Percentiles rank a stretch among this genome's conserved stretches.
Conservation (phyloP, 2,888 invertebrate genomes). For the Ectropis crepuscularia region DNA sequence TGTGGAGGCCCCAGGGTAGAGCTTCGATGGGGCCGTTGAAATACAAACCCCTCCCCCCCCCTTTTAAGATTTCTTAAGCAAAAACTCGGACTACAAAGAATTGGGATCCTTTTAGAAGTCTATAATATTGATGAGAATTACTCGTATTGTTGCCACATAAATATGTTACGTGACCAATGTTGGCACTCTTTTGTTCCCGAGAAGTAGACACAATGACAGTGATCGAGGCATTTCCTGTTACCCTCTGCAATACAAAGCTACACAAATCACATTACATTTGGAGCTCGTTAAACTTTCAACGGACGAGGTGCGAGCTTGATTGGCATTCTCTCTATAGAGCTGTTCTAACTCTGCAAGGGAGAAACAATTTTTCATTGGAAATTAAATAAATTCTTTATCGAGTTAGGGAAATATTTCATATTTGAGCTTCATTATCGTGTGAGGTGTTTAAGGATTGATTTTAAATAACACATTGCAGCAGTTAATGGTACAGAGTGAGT, state of each 20-base stretch:
- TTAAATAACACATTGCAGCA: no score
- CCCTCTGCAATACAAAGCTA: constrained; percentile 55
- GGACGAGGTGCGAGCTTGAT: constrained; percentile 56
- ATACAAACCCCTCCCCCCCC: no score
- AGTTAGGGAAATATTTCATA: constrained; percentile 5
- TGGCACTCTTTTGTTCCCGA: constrained; percentile 6
- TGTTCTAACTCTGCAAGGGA: constrained; percentile 43
- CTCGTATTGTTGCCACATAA: no score
- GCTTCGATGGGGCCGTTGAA: no score
- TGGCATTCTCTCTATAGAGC: constrained; percentile 56
- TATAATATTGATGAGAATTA: no score
- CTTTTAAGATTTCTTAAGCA: no score
- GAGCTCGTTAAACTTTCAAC: constrained; percentile 71
- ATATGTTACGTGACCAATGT: background rate
- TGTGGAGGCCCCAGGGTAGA: no score
- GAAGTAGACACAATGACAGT: constrained; percentile 9
- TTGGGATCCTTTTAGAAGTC: no score
- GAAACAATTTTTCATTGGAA: constrained; percentile 39
- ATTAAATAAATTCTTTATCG: constrained; percentile 34
- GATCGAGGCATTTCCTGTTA: constrained; percentile 32
- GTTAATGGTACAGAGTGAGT: no score
- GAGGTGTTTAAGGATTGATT: background rate
- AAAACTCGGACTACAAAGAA: no score
- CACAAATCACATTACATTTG: constrained; percentile 69
- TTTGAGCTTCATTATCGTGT: background rate